Evolutionary conservation across 2,888 invertebrate genomes (phyloP), one percentile per base, ranked within the genome.

Genomic region (Drosophila algonquin): DNA sequence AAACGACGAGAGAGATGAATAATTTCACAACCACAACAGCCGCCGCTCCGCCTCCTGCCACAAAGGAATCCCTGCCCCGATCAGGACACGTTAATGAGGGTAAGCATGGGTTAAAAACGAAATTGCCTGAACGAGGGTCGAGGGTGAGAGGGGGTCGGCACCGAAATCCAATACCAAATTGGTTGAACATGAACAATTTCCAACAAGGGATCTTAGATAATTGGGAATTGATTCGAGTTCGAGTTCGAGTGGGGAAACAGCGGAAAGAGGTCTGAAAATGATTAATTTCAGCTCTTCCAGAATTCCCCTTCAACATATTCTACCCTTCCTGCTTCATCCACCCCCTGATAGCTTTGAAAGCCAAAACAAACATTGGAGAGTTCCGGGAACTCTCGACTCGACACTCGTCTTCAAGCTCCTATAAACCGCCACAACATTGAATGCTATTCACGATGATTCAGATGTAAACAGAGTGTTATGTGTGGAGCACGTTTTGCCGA

Each of bases 11-110:
- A 35, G 65, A 65, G 45, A 90, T 91, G 90, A 91, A 91, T 75
- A 91, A 91, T 85, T 89, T 91, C 62, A 92, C 91, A 76, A 92
- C 91, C 68, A 84, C 91, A 77, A 91, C 91, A 63, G 89, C 85
- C 52, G 63, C 91, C 64, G 90, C 89, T 75, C 88, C 72, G 59
- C 76, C 72, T 47, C 52, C 67, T 14, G 70, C 90, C 64, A 91
- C 90, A 73, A 89, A 91, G 60, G 95, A 95, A 90, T 92, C 94
- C 59, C 89, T 95, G 90, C 95, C 95, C 46, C 94, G 94, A 91
- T 93, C 94, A 80, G 95, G 95, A 74, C 93, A 94, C 90, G 95
- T 95, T 58, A 95, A 93, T 89, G 95, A 82, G 85, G 82, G 82
- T 89, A 84, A 82, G 73, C 55, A 52, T 35, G 55, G 70, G 74